phyloP scores from a whole-genome alignment of 2,113 vertebrate genomes.

The Colaptes auratus region DNA sequence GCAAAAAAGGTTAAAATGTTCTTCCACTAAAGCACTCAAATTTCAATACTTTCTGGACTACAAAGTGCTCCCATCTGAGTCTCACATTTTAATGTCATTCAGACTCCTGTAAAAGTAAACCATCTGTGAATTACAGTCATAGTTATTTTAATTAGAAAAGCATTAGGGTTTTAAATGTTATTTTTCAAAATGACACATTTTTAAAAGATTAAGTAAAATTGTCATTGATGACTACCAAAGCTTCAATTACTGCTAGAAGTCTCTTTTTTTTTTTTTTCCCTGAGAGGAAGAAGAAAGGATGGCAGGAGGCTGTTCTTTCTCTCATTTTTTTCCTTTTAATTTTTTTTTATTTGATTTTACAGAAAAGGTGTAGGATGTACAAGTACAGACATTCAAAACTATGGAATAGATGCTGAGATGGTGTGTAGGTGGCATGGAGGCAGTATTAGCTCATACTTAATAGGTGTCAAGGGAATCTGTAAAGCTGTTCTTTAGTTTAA shows the following conservation, averaged over 20 bases:
- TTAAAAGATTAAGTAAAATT: constrained; percentile 64
- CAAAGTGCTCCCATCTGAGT: constrained; percentile 40
- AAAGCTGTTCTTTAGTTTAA: constrained; percentile 49
- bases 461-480: constrained; percentile 50
- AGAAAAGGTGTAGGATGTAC: constrained; percentile 53
- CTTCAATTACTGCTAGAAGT: constrained; percentile 23
- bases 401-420: background rate
- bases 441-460: constrained; percentile 63
- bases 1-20: background rate
- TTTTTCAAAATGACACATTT: constrained; percentile 69
- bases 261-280: background rate
- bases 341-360: background rate
- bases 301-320: background rate
- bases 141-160: constrained; percentile 71
- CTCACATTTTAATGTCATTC: constrained; percentile 65
- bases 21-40: background rate
- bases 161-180: constrained; percentile 55
- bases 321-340: background rate
- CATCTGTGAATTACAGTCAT: constrained; percentile 71
- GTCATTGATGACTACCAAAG: constrained; percentile 69
- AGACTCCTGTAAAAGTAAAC: constrained; percentile 60
- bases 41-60: constrained; percentile 17
- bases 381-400: constrained; percentile 61
- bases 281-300: background rate
- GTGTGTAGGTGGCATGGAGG: constrained; percentile 60